Evolutionary conservation across 2,113 vertebrate species (phyloP).

Genomic region (Elaphurus davidianus): DNA sequence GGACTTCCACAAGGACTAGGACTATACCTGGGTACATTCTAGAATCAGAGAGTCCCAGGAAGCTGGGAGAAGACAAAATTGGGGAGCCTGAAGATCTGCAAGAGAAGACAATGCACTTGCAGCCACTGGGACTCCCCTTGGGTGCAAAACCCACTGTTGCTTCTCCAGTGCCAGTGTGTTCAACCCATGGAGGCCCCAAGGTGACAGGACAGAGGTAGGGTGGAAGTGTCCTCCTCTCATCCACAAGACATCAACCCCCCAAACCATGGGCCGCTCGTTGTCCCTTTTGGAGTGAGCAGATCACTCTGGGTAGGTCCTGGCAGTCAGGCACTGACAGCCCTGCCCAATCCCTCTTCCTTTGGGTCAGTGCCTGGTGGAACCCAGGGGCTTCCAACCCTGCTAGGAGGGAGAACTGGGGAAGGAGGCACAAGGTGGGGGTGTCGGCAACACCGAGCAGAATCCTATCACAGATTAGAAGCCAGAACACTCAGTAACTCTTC

Average conservation of each 20-base stretch:
- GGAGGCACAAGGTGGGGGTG: not conserved
- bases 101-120: accelerated
- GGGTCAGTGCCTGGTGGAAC: not conserved
- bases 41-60: not conserved
- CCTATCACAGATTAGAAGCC: not conserved
- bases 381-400: not conserved
- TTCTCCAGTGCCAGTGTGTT: not conserved
- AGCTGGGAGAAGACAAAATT: not conserved
- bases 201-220: not conserved
- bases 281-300: not conserved
- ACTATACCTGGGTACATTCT: not conserved
- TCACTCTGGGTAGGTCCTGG: not conserved
- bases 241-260: not conserved
- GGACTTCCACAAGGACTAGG: not conserved
- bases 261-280: accelerated
- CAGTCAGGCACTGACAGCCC: not conserved
- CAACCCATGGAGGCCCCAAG: not conserved
- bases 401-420: not conserved
- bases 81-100: not conserved
- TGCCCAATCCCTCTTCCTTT: not conserved
- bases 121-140: accelerated
- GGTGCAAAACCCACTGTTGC: too few species aligned
- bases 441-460: not conserved
- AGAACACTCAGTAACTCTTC: not conserved
- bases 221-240: not conserved